These are phyloP conservation scores for Chrysochloris asiatica DNA, from an alignment of 2,113 vertebrate species.

Conservation along the genomic window DNA sequence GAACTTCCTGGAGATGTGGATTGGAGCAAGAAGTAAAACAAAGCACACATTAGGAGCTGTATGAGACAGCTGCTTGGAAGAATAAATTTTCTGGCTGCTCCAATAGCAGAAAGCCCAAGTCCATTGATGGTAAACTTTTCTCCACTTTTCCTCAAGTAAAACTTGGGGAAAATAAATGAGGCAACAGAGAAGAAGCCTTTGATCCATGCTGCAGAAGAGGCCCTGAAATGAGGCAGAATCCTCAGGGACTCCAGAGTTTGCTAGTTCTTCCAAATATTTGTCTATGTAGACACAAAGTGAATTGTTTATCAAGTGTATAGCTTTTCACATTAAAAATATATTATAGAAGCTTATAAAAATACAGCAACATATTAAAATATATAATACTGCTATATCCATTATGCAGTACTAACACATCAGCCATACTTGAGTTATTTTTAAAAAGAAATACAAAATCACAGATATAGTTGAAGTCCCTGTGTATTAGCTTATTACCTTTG, in stretches of 20 bases:
- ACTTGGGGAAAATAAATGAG: not conserved
- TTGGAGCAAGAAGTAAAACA: not conserved
- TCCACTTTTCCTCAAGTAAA: constrained; percentile 6
- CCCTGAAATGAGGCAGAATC: not conserved
- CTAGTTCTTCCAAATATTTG: not conserved
- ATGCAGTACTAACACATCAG: not conserved
- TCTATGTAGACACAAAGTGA: not conserved
- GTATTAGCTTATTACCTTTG: not conserved
- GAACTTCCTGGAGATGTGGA: constrained; percentile 37
- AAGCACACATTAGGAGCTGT: not conserved
- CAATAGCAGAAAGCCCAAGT: not conserved
- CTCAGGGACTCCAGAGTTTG: not conserved
- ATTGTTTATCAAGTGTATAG: constrained; percentile 12
- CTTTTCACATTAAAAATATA: constrained; percentile 29
- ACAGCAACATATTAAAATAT: not conserved
- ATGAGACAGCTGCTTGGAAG: not conserved
- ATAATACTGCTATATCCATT: not conserved
- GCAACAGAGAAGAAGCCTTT: not conserved
- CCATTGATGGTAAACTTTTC: not conserved
- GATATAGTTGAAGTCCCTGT: not conserved
- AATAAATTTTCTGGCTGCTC: not conserved
- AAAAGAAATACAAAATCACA: constrained; percentile 20
- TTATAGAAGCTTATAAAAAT: too few species aligned
- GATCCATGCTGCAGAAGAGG: not conserved
- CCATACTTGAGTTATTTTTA: not conserved